Conservation (phyloP, 2,888 invertebrate genomes). For the Thereva unica region DNA sequence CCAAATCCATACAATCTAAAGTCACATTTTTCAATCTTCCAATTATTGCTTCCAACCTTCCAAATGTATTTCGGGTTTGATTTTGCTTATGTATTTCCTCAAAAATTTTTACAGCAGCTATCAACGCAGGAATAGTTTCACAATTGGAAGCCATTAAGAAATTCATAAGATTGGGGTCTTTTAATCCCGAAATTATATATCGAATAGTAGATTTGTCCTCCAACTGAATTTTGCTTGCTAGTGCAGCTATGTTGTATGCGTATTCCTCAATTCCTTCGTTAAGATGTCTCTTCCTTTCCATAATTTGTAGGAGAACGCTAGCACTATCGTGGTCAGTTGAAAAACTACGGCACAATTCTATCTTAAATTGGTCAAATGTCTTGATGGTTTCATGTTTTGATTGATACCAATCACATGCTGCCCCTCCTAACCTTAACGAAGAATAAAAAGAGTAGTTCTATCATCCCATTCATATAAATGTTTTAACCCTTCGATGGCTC, state of each 20-base stretch:
- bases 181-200: conserved; percentile 7
- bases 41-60: background rate
- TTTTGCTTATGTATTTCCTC: too few species aligned
- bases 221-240: conserved; percentile 10
- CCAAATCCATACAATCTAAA: background rate
- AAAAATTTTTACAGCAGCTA: too few species aligned
- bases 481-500: conserved; percentile 7
- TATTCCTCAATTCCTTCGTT: conserved; percentile 10
- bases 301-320: conserved; percentile 5
- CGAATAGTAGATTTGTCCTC: background rate
- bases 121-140: too few species aligned
- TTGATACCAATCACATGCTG: conserved; percentile 45
- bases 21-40: background rate
- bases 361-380: conserved; percentile 44
- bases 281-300: conserved; percentile 7
- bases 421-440: conserved; percentile 42
- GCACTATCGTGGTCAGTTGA: conserved; percentile 7
- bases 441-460: conserved; percentile 40
- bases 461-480: conserved; percentile 14
- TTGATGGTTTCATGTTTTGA: conserved; percentile 40
- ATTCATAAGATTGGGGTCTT: too few species aligned
- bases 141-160: too few species aligned
- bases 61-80: too few species aligned
- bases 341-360: conserved; percentile 39
- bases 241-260: conserved; percentile 3